Percentiles rank a stretch among this genome's conserved stretches.
Conservation (phyloP, 2,797 vertebrate species). For the Spheniscus humboldti region DNA sequence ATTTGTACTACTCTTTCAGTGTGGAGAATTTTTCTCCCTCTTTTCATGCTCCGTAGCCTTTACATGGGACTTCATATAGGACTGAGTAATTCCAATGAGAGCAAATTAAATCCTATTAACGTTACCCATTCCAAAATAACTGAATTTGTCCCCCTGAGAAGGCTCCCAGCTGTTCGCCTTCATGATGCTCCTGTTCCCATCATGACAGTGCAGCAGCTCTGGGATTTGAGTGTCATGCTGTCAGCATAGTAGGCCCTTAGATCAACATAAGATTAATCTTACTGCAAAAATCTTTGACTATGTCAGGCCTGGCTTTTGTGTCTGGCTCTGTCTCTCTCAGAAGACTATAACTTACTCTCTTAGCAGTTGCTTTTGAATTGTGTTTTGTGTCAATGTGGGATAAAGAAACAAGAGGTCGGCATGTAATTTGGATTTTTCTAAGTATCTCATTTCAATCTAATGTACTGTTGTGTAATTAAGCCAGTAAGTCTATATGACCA, state of each 20-base stretch:
- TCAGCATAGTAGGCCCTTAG: neutral
- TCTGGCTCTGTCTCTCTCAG: slow-evolving; percentile 5
- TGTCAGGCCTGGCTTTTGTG: neutral
- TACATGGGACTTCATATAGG: neutral
- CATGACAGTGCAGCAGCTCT: neutral
- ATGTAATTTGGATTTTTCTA: slow-evolving; percentile 94
- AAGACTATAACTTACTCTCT: slow-evolving; percentile 27
- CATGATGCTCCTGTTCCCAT: neutral
- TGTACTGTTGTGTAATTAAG: slow-evolving; percentile 84
- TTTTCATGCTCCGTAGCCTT: neutral
- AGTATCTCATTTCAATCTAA: slow-evolving; percentile 86
- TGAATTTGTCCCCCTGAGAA: neutral
- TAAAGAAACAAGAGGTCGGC: slow-evolving; percentile 90
- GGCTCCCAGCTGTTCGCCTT: neutral
- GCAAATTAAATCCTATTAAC: neutral
- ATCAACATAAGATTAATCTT: neutral
- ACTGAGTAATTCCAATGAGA: neutral
- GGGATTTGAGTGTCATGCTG: neutral
- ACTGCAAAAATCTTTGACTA: neutral
- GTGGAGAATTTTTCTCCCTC: neutral
- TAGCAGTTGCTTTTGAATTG: slow-evolving; percentile 78
- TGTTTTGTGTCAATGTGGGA: slow-evolving; percentile 84
- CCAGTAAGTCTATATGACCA: slow-evolving; percentile 83
- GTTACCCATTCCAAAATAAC: neutral
- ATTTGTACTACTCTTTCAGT: neutral